These are phyloP conservation scores for Caenorhabditis afra DNA, from an alignment of 2,888 invertebrate genomes.

Conservation along the genomic window DNA sequence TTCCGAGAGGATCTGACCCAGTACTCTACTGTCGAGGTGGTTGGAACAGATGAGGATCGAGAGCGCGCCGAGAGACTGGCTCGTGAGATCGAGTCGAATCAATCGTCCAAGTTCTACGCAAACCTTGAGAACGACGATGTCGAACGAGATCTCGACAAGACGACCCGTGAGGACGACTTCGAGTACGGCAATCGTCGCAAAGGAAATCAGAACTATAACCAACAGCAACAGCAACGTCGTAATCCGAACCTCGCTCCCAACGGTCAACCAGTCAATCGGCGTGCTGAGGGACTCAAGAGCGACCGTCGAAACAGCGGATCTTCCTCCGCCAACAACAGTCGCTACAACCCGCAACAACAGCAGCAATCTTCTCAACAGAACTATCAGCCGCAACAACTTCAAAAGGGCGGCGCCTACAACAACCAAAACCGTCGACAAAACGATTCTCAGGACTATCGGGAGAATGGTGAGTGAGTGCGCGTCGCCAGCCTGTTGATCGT, in stretches of 20 bases:
- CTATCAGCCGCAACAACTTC: constrained; percentile 14
- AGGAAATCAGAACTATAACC: constrained; percentile 30
- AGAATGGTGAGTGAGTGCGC: constrained; percentile 36
- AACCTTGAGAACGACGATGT: constrained; percentile 88
- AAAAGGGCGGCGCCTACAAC: constrained; percentile 21
- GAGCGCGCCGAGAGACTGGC: constrained; percentile 93
- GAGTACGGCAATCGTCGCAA: constrained; percentile 44
- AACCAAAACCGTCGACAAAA: constrained; percentile 41
- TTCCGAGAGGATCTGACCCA: constrained; percentile 93
- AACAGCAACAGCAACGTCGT: constrained; percentile 33
- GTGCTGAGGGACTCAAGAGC: constrained; percentile 61
- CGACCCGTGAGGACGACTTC: constrained; percentile 60
- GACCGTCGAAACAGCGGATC: constrained; percentile 55
- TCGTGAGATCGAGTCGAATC: constrained; percentile 92
- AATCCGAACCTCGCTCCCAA: constrained; percentile 45
- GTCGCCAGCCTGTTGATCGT: constrained; percentile 11
- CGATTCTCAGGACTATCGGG: constrained; percentile 37
- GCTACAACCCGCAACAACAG: constrained; percentile 8
- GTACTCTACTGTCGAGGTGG: constrained; percentile 90
- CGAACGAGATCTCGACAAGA: constrained; percentile 81
- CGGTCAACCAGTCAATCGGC: constrained; percentile 49
- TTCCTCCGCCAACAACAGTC: constrained; percentile 32
- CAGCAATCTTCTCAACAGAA: not conserved
- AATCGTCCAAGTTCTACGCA: constrained; percentile 88
- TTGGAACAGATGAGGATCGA: constrained; percentile 90